Evolutionary conservation across 2,888 invertebrate species (phyloP).

Genomic region (Chrysina gloriosa): DNA sequence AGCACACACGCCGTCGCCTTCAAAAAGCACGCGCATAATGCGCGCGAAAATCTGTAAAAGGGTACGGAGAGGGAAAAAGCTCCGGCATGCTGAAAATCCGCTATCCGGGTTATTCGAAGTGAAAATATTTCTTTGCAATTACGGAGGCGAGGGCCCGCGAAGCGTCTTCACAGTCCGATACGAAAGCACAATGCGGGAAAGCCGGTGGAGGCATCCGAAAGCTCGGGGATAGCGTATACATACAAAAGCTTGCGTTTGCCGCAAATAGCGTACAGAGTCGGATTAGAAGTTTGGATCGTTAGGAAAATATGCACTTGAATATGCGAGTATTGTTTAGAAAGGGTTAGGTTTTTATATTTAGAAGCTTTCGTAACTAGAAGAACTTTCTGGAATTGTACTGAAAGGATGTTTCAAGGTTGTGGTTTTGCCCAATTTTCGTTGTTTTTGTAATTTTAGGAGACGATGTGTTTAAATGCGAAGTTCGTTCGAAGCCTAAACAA

Average conservation of each 20-base stretch:
- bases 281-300: conserved; percentile 42
- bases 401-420: too few species aligned
- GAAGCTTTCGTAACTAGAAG: too few species aligned
- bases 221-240: conserved; percentile 11
- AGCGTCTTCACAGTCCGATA: conserved; percentile 35
- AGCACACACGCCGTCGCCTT: not conserved
- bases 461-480: too few species aligned
- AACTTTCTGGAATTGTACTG: too few species aligned
- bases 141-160: conserved; percentile 31
- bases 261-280: conserved; percentile 16
- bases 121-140: conserved; percentile 43
- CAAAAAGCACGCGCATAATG: not conserved
- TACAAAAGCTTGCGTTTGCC: conserved; percentile 10
- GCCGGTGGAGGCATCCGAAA: conserved; percentile 17
- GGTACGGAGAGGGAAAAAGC: not conserved
- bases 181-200: conserved; percentile 22
- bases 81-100: conserved; percentile 5
- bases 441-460: too few species aligned
- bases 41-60: not conserved
- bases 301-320: not conserved
- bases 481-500: too few species aligned
- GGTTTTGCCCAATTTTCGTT: too few species aligned
- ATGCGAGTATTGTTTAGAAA: too few species aligned
- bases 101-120: conserved; percentile 33
- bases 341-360: too few species aligned